These are phyloP conservation scores for Dicrostonyx torquatus DNA, from an alignment of 2,797 vertebrate species.

Conservation along the genomic window DNA sequence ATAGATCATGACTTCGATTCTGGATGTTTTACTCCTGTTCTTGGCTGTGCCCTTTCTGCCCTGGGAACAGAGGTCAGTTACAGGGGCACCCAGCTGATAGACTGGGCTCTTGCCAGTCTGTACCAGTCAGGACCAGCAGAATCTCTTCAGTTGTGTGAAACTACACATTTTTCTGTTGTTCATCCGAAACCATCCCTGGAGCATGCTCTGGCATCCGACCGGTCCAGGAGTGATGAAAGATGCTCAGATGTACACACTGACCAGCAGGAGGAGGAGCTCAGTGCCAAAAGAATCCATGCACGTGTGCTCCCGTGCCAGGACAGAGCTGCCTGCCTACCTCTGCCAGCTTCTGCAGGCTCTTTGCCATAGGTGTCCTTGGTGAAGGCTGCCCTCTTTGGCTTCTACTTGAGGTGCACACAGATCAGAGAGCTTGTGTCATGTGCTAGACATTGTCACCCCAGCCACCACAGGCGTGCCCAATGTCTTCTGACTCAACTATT, in stretches of 20 bases:
- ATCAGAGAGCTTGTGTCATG: background rate
- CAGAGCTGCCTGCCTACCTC: background rate
- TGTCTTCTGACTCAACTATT: constrained; percentile 20
- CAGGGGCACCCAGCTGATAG: background rate
- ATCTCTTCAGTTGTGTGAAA: background rate
- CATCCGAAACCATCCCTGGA: background rate
- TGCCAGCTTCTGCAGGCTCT: background rate
- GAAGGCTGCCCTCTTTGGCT: background rate
- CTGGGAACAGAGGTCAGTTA: background rate
- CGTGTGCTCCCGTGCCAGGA: background rate
- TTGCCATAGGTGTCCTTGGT: background rate
- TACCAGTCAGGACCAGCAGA: background rate
- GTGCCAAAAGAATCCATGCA: fast-evolving
- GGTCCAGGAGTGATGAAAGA: background rate
- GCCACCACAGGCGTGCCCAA: background rate
- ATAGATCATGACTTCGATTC: background rate
- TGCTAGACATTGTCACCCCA: background rate
- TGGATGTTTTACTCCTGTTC: background rate
- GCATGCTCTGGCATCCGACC: background rate
- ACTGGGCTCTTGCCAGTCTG: background rate
- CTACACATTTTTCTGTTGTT: background rate
- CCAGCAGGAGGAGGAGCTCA: background rate
- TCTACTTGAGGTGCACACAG: background rate
- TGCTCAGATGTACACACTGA: background rate
- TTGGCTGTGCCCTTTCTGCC: background rate